Conservation (phyloP, 2,113 vertebrate genomes). For the Rousettus leschenaultii region DNA sequence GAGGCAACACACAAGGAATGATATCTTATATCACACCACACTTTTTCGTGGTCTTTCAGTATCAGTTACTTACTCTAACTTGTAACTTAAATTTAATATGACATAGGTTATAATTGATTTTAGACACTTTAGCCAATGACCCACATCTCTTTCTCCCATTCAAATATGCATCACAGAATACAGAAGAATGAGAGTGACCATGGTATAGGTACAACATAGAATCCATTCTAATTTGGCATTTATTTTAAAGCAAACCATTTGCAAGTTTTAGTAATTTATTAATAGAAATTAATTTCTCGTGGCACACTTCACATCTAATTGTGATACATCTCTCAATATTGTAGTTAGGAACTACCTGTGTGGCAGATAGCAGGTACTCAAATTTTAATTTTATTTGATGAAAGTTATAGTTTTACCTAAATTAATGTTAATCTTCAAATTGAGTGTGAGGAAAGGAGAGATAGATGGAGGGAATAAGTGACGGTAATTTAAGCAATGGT, state of each 20-base stretch:
- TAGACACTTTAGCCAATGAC: neutral
- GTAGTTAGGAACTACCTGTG: neutral
- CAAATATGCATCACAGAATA: neutral
- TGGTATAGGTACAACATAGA: neutral
- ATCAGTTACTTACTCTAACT: neutral
- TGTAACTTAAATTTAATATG: neutral
- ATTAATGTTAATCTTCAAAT: neutral
- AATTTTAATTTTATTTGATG: slow-evolving; percentile 26
- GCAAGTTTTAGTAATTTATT: neutral
- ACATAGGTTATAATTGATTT: neutral
- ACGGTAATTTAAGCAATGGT: neutral
- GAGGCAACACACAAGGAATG: neutral
- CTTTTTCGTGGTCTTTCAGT: neutral
- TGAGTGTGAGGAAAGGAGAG: neutral
- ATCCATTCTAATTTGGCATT: neutral
- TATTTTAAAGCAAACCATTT: neutral
- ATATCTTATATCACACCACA: no score
- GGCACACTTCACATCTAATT: neutral
- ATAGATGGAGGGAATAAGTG: neutral
- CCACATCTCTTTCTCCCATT: neutral
- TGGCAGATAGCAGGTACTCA: neutral
- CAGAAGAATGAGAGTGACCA: neutral
- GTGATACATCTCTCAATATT: neutral
- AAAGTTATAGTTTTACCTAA: neutral
- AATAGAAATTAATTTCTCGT: slow-evolving; percentile 19